Percentiles rank a stretch among this genome's conserved stretches.
Evolutionary conservation across 2,113 vertebrate species (phyloP).

Genomic region (Istiophorus platypterus): DNA sequence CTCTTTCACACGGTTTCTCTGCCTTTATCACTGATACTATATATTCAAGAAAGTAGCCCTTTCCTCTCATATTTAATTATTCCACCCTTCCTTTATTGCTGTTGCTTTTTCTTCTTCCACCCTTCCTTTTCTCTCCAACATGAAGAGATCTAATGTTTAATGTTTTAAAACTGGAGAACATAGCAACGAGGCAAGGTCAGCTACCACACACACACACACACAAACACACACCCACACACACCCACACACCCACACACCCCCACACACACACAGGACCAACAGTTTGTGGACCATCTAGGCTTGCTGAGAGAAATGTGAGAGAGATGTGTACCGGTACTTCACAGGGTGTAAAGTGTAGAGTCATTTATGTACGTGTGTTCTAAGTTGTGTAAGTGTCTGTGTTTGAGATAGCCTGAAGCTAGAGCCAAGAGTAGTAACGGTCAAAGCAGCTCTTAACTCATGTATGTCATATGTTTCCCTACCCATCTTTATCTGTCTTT

Average conservation of each 20-base stretch:
- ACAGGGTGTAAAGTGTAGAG: slow-evolving; percentile 28
- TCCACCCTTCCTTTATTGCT: slow-evolving; percentile 16
- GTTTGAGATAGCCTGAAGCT: slow-evolving; percentile 38
- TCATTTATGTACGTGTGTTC: slow-evolving; percentile 52
- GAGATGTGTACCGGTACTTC: slow-evolving; percentile 6
- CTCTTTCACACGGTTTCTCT: not conserved
- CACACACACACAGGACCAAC: slow-evolving; percentile 47
- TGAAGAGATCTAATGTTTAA: slow-evolving; percentile 58
- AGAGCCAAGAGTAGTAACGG: slow-evolving; percentile 67
- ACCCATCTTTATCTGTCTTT: slow-evolving; percentile 55
- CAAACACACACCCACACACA: not conserved
- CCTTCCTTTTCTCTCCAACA: slow-evolving; percentile 34
- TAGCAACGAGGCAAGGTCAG: slow-evolving; percentile 69
- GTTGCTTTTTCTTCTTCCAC: slow-evolving; percentile 13
- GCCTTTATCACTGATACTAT: not conserved
- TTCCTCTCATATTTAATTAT: slow-evolving; percentile 2
- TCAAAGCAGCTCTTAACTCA: slow-evolving; percentile 75
- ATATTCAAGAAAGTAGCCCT: not conserved
- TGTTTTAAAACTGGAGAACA: slow-evolving; percentile 49
- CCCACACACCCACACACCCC: slow-evolving; percentile 12
- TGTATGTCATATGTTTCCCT: slow-evolving; percentile 68
- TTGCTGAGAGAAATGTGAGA: slow-evolving; percentile 51
- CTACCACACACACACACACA: slow-evolving; percentile 2
- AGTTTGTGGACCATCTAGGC: slow-evolving; percentile 55
- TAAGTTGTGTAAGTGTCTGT: slow-evolving; percentile 40